Evolutionary conservation across 37 sponge, comb jelly and placozoan genomes (phyloP).

Genomic region (Ephydatia muelleri): DNA sequence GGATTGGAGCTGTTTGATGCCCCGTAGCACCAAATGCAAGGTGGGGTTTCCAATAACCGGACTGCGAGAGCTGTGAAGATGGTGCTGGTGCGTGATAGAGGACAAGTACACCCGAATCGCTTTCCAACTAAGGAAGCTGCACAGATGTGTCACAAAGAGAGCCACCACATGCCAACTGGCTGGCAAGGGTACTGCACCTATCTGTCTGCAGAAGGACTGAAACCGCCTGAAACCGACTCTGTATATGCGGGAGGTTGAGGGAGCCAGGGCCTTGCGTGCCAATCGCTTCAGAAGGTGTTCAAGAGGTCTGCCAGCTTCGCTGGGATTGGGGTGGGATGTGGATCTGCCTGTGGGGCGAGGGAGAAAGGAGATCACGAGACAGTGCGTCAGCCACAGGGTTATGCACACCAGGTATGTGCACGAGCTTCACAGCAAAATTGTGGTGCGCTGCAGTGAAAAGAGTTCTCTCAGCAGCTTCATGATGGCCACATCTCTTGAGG

Average conservation of each 20-base stretch:
- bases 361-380: conserved; percentile 12
- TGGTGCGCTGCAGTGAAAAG: background rate
- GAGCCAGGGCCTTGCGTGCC: background rate
- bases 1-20: background rate
- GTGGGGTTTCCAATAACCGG: conserved; percentile 6
- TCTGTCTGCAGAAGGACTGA: conserved; percentile 1
- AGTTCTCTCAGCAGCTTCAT: too few relatives aligned
- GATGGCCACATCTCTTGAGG: too few relatives aligned
- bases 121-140: background rate
- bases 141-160: conserved; percentile 6
- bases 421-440: background rate
- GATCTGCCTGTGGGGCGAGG: conserved; percentile 27
- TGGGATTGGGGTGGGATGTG: background rate
- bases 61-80: background rate
- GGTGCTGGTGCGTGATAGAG: conserved; percentile 6
- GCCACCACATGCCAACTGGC: conserved; percentile 9
- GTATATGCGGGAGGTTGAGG: conserved; percentile 27
- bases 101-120: conserved; percentile 30
- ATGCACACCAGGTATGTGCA: conserved; percentile 21
- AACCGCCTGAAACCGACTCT: conserved; percentile 10
- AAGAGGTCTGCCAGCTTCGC: background rate
- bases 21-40: conserved; percentile 11
- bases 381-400: conserved; percentile 27
- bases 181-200: conserved; percentile 15
- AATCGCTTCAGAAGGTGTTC: too few relatives aligned